A percentile compares a stretch with the other conserved stretches of the same genome.
Conservation (phyloP, 2,797 vertebrate genomes). For the Cheirogaleus major region DNA sequence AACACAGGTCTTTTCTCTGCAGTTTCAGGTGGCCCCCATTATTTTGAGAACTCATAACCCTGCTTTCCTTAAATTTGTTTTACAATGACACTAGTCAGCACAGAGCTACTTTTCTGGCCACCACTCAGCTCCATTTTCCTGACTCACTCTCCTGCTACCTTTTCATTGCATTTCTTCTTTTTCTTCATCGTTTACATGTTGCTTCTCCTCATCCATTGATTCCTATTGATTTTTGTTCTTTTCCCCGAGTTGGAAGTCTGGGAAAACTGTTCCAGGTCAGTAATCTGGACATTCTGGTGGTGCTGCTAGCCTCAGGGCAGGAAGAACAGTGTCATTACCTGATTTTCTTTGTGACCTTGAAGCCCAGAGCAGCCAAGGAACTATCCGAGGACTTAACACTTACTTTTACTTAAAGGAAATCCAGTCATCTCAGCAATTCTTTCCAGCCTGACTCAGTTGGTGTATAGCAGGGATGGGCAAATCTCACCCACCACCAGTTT, state of each 20-base stretch:
- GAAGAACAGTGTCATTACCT: neutral
- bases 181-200: neutral
- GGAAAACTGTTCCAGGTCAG: neutral
- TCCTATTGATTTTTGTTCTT: neutral
- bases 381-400: neutral
- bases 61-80: neutral
- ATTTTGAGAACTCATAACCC: neutral
- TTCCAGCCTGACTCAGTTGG: neutral
- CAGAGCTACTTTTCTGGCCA: neutral
- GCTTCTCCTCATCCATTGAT: neutral
- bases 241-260: neutral
- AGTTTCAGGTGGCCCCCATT: neutral
- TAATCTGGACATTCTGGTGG: neutral
- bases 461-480: neutral
- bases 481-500: neutral
- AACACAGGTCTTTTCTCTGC: neutral
- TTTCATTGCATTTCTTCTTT: neutral
- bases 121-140: neutral
- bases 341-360: constrained; percentile 5
- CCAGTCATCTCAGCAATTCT: neutral
- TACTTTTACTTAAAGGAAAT: neutral
- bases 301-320: neutral
- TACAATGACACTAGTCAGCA: neutral
- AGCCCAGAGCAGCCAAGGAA: neutral
- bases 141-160: neutral